Percentiles rank a stretch among this genome's conserved stretches.
These are phyloP conservation scores for Mellilla xanthometata DNA, from an alignment of 2,888 invertebrate species.

Conservation along the genomic window DNA sequence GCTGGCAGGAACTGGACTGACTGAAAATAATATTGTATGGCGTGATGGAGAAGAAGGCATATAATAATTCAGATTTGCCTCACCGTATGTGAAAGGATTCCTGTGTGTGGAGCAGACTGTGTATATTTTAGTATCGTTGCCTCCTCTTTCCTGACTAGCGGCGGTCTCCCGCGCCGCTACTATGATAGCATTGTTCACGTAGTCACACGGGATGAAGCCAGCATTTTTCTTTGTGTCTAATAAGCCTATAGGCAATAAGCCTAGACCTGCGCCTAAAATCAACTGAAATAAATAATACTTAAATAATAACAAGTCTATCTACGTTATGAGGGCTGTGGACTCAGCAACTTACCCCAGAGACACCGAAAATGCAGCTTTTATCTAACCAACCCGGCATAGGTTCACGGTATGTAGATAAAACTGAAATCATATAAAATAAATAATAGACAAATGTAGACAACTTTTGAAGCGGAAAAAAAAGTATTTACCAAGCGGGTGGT, in stretches of 20 bases:
- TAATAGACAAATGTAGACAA: too few relatives aligned
- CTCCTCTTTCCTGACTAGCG: background rate
- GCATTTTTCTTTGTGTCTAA: background rate
- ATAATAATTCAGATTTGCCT: too few relatives aligned
- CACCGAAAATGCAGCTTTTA: conserved; percentile 87
- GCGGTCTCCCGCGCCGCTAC: conserved; percentile 14
- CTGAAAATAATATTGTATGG: too few relatives aligned
- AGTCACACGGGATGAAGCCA: conserved; percentile 14
- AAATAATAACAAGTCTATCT: too few relatives aligned
- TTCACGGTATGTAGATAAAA: conserved; percentile 84
- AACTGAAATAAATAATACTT: conserved; percentile 3
- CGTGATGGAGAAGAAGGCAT: too few relatives aligned
- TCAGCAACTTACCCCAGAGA: conserved; percentile 84
- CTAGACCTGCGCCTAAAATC: background rate
- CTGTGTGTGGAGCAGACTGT: background rate
- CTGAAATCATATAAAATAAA: too few relatives aligned
- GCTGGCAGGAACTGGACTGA: too few relatives aligned
- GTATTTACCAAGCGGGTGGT: too few relatives aligned
- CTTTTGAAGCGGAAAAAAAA: too few relatives aligned
- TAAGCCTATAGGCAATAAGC: background rate
- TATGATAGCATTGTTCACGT: conserved; percentile 20
- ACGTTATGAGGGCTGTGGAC: too few relatives aligned
- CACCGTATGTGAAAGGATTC: conserved; percentile 5
- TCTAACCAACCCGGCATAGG: conserved; percentile 92
- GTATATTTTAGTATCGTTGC: conserved; percentile 14